Conservation (phyloP, 2,113 vertebrate species). For the Aldabrachelys gigantea region DNA sequence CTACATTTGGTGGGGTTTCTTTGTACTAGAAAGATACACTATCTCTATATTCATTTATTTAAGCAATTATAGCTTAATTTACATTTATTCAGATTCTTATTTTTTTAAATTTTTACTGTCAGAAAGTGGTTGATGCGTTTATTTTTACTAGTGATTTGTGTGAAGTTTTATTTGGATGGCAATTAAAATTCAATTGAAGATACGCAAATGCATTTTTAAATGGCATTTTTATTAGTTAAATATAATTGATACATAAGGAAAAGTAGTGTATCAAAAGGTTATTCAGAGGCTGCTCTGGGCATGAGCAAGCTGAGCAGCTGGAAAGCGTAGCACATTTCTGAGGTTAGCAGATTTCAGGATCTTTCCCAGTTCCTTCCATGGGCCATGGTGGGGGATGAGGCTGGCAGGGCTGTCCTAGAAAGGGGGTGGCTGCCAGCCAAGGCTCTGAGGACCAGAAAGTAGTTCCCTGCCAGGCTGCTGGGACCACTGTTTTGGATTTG, state of each 20-base stretch:
- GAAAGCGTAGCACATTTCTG: neutral
- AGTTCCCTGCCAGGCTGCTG: neutral
- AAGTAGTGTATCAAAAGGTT: neutral
- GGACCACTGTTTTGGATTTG: neutral
- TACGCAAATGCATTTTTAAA: neutral
- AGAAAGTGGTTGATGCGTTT: too few relatives aligned
- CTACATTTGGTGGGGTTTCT: too few relatives aligned
- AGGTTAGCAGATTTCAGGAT: neutral
- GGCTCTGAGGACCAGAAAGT: neutral
- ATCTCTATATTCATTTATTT: too few relatives aligned
- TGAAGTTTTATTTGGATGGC: neutral
- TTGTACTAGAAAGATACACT: too few relatives aligned
- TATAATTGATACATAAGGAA: neutral
- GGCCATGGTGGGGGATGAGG: neutral
- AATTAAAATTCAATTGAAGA: neutral
- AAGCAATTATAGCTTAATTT: too few relatives aligned
- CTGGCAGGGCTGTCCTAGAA: neutral
- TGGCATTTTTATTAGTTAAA: neutral
- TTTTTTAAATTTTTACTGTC: too few relatives aligned
- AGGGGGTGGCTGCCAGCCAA: neutral
- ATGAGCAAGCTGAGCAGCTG: neutral
- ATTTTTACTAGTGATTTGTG: too few relatives aligned
- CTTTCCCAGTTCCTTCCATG: neutral
- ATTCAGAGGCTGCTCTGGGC: neutral
- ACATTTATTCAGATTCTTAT: too few relatives aligned